Evolutionary conservation across 1,140 invertebrate species (phyloP).

Genomic region (Achroia grisella): DNA sequence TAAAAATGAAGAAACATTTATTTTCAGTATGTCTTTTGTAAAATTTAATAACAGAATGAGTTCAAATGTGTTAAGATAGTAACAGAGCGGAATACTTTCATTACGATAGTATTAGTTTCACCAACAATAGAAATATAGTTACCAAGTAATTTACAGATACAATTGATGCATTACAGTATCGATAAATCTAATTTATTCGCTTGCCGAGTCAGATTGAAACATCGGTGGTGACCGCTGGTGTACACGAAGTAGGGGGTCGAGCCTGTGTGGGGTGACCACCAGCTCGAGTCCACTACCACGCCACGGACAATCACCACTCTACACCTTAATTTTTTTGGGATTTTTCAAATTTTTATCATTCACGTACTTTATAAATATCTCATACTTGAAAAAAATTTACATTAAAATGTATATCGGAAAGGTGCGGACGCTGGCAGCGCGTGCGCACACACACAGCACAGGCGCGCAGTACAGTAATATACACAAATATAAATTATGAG

Average conservation of each 20-base stretch:
- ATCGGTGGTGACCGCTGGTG: conserved; percentile 41
- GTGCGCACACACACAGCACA: conserved; percentile 28
- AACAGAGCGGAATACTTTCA: conserved; percentile 67
- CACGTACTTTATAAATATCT: conserved; percentile 72
- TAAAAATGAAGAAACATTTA: conserved; percentile 84
- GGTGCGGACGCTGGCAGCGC: conserved; percentile 44
- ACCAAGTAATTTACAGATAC: conserved; percentile 68
- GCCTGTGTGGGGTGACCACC: conserved; percentile 16
- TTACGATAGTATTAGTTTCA: conserved; percentile 67
- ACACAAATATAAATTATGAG: conserved; percentile 42
- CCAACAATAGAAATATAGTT: conserved; percentile 72
- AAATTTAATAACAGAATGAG: conserved; percentile 75
- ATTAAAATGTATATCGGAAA: conserved; percentile 64
- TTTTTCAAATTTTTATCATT: conserved; percentile 57
- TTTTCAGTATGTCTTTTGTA: conserved; percentile 77
- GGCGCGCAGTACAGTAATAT: conserved; percentile 14
- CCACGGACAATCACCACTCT: no score
- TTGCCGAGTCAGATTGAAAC: conserved; percentile 63
- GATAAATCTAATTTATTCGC: conserved; percentile 69
- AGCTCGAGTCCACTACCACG: conserved; percentile 27
- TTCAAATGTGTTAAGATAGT: conserved; percentile 66
- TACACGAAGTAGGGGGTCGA: conserved; percentile 19
- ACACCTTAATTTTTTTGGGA: conserved; percentile 56
- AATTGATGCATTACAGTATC: conserved; percentile 63
- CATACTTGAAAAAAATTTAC: conserved; percentile 70